Conservation (phyloP, 2,888 invertebrate genomes). For the Polietes domitor region DNA sequence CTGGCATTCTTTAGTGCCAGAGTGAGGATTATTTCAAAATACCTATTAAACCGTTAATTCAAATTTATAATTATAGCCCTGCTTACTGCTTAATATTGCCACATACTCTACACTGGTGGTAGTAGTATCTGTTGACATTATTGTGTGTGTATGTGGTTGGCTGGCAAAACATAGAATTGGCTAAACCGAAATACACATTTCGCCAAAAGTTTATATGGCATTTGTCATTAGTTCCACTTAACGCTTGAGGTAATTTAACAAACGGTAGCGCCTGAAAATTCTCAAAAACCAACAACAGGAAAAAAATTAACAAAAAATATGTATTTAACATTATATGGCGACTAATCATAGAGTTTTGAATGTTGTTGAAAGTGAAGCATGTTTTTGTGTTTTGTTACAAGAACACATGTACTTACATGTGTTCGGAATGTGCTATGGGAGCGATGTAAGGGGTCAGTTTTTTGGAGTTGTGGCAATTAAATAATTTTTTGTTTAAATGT, state of each 20-base stretch:
- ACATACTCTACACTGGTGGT: background rate
- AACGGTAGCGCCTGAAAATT: constrained; percentile 28
- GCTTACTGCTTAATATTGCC: background rate
- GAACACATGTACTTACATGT: background rate
- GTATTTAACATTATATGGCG: constrained; percentile 22
- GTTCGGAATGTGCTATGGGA: too few relatives aligned
- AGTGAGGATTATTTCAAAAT: too few relatives aligned
- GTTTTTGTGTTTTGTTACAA: background rate
- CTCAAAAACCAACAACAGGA: constrained; percentile 25
- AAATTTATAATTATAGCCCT: background rate
- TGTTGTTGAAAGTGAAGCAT: too few relatives aligned
- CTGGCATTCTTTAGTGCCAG: too few relatives aligned
- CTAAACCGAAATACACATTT: background rate
- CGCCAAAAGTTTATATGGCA: background rate
- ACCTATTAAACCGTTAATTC: background rate
- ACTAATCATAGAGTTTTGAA: background rate
- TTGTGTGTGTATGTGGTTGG: too few relatives aligned
- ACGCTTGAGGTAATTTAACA: constrained; percentile 57
- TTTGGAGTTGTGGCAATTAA: too few relatives aligned
- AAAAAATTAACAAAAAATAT: constrained; percentile 34
- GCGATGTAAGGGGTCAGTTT: too few relatives aligned
- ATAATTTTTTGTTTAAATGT: too few relatives aligned
- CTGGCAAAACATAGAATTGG: background rate
- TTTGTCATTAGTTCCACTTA: constrained; percentile 66
- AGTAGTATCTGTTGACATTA: too few relatives aligned